Percentiles rank a stretch among this genome's conserved stretches.
phyloP scores from a whole-genome alignment of 2,888 invertebrate genomes.

The Octodonta nipae region DNA sequence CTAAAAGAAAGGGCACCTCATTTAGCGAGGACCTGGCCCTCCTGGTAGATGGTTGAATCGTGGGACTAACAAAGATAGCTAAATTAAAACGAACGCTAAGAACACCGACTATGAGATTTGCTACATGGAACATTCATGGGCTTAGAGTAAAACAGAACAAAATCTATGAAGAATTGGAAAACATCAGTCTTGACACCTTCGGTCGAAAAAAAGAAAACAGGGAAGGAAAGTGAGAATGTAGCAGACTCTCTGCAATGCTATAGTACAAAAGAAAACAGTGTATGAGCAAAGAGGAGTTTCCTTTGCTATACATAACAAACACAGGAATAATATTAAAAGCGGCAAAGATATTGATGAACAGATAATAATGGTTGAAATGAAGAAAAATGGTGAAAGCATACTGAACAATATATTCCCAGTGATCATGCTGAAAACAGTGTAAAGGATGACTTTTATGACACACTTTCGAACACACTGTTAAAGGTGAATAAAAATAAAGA shows the following conservation, averaged over 20 bases:
- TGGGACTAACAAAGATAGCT: too few relatives aligned
- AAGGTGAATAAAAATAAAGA: neutral
- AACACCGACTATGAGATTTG: neutral
- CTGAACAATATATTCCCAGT: neutral
- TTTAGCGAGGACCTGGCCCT: too few relatives aligned
- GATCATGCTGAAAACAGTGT: neutral
- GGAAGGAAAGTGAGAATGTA: slow-evolving; percentile 1
- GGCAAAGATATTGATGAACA: neutral
- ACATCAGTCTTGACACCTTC: too few relatives aligned
- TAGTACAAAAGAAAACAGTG: neutral
- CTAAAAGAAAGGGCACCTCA: too few relatives aligned
- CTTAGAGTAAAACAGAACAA: neutral
- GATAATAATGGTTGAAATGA: neutral
- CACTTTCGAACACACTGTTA: neutral
- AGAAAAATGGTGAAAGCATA: neutral
- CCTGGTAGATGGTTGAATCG: too few relatives aligned
- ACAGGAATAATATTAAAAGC: neutral
- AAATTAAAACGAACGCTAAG: too few relatives aligned
- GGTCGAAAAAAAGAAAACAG: too few relatives aligned
- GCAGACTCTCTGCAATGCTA: neutral
- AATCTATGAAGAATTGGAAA: neutral
- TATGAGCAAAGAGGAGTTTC: neutral
- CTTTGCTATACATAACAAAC: neutral
- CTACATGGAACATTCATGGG: neutral
- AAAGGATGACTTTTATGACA: neutral